Base-by-base conservation (phyloP, 2,113 vertebrate genomes). In the Malaclemys terrapin region DNA sequence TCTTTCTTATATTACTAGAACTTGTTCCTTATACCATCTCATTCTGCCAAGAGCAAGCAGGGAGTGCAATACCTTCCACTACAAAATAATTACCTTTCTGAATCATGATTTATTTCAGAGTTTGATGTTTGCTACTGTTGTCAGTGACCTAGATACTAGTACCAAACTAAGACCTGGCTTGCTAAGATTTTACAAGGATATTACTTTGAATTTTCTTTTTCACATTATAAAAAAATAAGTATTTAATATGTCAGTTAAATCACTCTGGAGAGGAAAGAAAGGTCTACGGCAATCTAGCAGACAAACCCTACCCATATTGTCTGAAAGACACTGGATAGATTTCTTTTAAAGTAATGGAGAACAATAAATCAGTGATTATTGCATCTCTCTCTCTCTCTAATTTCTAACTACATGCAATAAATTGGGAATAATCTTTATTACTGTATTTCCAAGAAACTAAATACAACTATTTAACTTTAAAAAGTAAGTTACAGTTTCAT, bases 131-230 rank as follows among this genome's bases (percentile, higher is more conserved):
- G 10, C 76, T 83, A 14, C 42, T 85, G 80, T 52, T 94, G 59
- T 42, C 88, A 59, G 62, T 69, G 80, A 96, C 56, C 62, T 82
- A 81, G 31, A 94, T 84, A 92, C 79, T 80, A 69, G 59, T 91
- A 57, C 42, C 45, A 79, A 91, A 87, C 17, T 8, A 89, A 92
- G 20, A 92, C 87, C 31, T 50, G 19, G 81, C 19, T 90, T 87
- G 24, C 20, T 25, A 76, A 45, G 24, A 76, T 47, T 78, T 47
- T 47, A 78, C 42, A 78, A 45, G 38, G 42, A 78, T 78, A 76
- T 14, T 22, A 78, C 11, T 47, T 47, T 27, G 38, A 42, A 47
- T 78, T 27, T 45, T 78, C 42, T 78, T 78, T 76, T 78, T 78
- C 42, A 78, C 42, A 47, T 47, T 78, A 8, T 27, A 78, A 25